Evolutionary conservation across 53 echinoderm and acorn worm species (phyloP).

Genomic region (Patiria pectinifera): DNA sequence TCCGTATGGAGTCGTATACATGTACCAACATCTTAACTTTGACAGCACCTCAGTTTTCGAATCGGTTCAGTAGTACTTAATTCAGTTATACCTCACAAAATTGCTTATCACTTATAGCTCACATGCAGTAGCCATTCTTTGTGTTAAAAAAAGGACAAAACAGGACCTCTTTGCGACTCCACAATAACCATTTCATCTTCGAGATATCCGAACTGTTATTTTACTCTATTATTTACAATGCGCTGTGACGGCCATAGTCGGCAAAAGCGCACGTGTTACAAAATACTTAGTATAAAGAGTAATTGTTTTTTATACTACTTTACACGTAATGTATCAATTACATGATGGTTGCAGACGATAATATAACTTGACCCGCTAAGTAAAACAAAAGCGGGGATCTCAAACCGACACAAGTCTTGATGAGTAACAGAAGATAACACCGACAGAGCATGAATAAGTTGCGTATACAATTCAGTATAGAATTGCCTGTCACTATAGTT

Average conservation of each 20-base stretch:
- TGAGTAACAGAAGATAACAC: constrained; percentile 20
- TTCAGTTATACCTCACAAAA: constrained; percentile 11
- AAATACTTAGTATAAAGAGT: constrained; percentile 43
- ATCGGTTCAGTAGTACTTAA: constrained; percentile 1
- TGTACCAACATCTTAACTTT: neutral
- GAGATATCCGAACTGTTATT: neutral
- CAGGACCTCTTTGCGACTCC: constrained; percentile 24
- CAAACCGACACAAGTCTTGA: constrained; percentile 41
- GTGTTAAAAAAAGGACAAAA: neutral
- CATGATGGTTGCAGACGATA: constrained; percentile 63
- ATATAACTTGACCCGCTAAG: constrained; percentile 6
- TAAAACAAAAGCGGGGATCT: constrained; percentile 16
- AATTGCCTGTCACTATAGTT: constrained; percentile 55
- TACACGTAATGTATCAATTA: constrained; percentile 61
- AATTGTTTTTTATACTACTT: constrained; percentile 9
- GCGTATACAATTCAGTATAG: constrained; percentile 57
- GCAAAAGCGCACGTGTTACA: constrained; percentile 23
- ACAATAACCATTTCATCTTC: neutral
- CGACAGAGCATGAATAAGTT: constrained; percentile 21
- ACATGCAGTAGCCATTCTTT: constrained; percentile 48
- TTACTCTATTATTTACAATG: constrained; percentile 54
- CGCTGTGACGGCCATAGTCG: constrained; percentile 6
- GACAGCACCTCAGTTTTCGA: neutral
- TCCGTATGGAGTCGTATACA: neutral
- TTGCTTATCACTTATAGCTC: constrained; percentile 38